These are phyloP conservation scores for Takifugu bimaculatus DNA, from an alignment of 2,113 vertebrate species.

Conservation along the genomic window DNA sequence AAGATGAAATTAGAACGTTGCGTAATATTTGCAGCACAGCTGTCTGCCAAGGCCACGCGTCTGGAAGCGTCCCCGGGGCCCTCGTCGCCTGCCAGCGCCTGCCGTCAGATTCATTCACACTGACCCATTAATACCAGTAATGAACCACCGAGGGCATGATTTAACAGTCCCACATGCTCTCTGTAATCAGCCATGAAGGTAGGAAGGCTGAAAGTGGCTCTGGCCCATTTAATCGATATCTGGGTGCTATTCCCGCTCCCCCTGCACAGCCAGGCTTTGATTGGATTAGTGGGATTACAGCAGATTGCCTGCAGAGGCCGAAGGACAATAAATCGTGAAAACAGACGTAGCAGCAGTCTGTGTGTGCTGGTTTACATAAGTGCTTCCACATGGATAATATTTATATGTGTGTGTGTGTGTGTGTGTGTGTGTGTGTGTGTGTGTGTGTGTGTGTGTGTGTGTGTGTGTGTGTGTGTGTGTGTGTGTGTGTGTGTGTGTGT, in stretches of 20 bases:
- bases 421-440: too few species aligned
- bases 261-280: conserved; percentile 4
- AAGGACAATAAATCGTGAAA: conserved; percentile 25
- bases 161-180: conserved; percentile 25
- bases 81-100: conserved; percentile 5
- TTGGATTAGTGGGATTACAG: conserved; percentile 51
- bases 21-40: conserved; percentile 42
- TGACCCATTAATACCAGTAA: conserved; percentile 51
- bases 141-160: conserved; percentile 35
- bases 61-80: conserved; percentile 24
- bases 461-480: too few species aligned
- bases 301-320: conserved; percentile 3
- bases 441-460: too few species aligned
- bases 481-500: too few species aligned
- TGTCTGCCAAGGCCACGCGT: conserved; percentile 1
- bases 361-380: too few species aligned
- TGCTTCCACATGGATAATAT: too few species aligned
- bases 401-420: too few species aligned
- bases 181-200: conserved; percentile 28
- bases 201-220: conserved; percentile 21
- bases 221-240: conserved; percentile 15
- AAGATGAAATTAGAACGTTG: conserved; percentile 50
- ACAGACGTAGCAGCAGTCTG: neutral
- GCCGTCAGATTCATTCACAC: conserved; percentile 43
- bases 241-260: conserved; percentile 24